These are phyloP conservation scores for Monopterus albus DNA, from an alignment of 2,113 vertebrate species.

Conservation along the genomic window DNA sequence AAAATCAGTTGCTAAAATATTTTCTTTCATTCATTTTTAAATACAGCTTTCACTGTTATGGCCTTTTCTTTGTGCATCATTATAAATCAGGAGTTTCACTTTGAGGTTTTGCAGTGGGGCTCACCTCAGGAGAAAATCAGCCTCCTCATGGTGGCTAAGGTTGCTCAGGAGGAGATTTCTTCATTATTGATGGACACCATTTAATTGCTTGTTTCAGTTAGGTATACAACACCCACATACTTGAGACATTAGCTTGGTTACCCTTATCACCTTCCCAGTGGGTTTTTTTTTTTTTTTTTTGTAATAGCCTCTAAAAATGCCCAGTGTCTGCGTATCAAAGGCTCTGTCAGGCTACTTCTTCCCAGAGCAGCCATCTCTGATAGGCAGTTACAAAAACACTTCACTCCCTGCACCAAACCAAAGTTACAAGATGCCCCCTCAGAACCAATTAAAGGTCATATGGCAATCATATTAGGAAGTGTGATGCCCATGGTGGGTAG, in stretches of 20 bases:
- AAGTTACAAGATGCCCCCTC: neutral
- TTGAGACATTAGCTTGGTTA: neutral
- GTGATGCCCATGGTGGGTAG: neutral
- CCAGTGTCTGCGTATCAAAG: neutral
- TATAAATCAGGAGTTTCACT: slow-evolving; percentile 14
- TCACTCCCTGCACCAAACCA: slow-evolving; percentile 2
- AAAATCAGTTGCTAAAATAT: too few relatives aligned
- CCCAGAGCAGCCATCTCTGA: neutral
- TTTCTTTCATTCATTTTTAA: too few relatives aligned
- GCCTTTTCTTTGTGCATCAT: neutral
- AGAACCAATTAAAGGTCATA: neutral
- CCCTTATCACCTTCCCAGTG: slow-evolving; percentile 4
- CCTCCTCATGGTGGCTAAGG: neutral
- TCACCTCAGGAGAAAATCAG: neutral
- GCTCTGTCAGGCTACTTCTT: slow-evolving; percentile 15
- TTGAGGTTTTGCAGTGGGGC: neutral
- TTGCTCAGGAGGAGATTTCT: slow-evolving; percentile 4
- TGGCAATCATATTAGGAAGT: neutral
- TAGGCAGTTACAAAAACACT: slow-evolving; percentile 2
- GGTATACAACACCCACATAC: neutral
- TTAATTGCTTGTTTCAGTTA: slow-evolving; percentile 34
- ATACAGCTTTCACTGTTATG: neutral
- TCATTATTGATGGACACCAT: neutral
- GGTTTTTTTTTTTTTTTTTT: neutral
- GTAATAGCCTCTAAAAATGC: slow-evolving; percentile 1